Evolutionary conservation across 2,797 vertebrate genomes (phyloP), one percentile per base, ranked within the genome.

Genomic region (Eutrigla gurnardus): DNA sequence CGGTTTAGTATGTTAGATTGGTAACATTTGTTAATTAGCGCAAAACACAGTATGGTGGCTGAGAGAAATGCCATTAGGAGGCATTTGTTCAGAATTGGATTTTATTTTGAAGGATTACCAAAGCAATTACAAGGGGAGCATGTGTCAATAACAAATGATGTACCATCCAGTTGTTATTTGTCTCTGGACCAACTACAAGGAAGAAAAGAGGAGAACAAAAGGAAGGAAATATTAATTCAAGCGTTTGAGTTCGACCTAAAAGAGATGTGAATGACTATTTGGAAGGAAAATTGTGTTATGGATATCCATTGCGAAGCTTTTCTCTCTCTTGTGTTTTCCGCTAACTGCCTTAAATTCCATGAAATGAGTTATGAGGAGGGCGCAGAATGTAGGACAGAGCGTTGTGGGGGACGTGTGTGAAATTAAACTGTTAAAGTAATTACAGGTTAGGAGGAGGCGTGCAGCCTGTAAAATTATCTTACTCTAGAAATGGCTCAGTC

Each of bases 361-460:
- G 86, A 89, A 79, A 86, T 90, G 65, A 87, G 88, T 89, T 87
- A 89, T 86, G 68, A 91, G 85, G 65, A 75, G 83, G 72, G 47
- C 75, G 50, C 72, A 81, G 80, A 65, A 85, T 73, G 73, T 60
- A 54, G 80, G 58, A 80, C 65, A 76, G 66, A 82, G 69, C 53
- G 69, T 78, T 79, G 81, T 75, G 80, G 85, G 78, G 73, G 84
- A 89, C 73, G 84, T 67, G 66, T 84, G 80, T 83, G 90, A 92
- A 82, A 89, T 92, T 91, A 86, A 94, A 92, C 83, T 86, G 89
- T 89, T 91, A 80, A 90, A 90, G 86, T 91, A 92, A 92, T 91
- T 91, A 85, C 78, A 86, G 39, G 83, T 90, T 87, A 77, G 70
- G 57, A 70, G 75, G 65, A 84, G 77, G 73, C 67, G 83, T 70